A percentile compares a stretch with the other conserved stretches of the same genome.
These are phyloP conservation scores for Melanotaenia maccullochi DNA, from an alignment of 2,797 vertebrate species.

Conservation along the genomic window DNA sequence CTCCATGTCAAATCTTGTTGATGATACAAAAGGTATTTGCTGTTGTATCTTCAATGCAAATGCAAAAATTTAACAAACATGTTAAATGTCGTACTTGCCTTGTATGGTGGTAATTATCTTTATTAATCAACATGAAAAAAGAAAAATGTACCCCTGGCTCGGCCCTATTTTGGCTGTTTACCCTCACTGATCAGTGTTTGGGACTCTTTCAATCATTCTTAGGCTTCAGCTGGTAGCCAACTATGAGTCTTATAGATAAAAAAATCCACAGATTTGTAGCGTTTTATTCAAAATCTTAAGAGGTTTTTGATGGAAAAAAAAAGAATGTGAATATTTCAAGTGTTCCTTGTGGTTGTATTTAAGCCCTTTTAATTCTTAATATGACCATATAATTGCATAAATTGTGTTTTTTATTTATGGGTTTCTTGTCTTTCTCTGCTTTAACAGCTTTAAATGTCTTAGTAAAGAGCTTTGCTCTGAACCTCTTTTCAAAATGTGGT, in stretches of 20 bases:
- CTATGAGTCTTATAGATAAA: neutral
- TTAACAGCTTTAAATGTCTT: neutral
- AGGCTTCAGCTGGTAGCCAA: neutral
- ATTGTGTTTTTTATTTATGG: slow-evolving; percentile 1
- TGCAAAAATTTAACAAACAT: neutral
- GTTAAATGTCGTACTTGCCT: neutral
- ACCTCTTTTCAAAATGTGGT: neutral
- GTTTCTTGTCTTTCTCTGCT: neutral
- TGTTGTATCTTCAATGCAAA: neutral
- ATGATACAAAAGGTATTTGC: neutral
- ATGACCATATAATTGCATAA: slow-evolving; percentile 5
- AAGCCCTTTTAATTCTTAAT: slow-evolving; percentile 21
- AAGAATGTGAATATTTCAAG: slow-evolving; percentile 19
- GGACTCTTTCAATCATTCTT: neutral
- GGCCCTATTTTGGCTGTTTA: neutral
- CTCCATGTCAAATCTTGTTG: neutral
- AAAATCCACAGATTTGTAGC: neutral
- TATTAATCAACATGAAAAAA: neutral
- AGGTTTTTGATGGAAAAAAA: neutral
- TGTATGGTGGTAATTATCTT: neutral
- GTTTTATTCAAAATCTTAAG: neutral
- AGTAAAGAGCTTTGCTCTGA: neutral
- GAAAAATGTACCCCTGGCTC: neutral
- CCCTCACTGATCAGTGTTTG: neutral
- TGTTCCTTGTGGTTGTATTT: slow-evolving; percentile 13